Evolutionary conservation across 2,797 vertebrate genomes (phyloP).

Genomic region (Sphenopsis melanotis): DNA sequence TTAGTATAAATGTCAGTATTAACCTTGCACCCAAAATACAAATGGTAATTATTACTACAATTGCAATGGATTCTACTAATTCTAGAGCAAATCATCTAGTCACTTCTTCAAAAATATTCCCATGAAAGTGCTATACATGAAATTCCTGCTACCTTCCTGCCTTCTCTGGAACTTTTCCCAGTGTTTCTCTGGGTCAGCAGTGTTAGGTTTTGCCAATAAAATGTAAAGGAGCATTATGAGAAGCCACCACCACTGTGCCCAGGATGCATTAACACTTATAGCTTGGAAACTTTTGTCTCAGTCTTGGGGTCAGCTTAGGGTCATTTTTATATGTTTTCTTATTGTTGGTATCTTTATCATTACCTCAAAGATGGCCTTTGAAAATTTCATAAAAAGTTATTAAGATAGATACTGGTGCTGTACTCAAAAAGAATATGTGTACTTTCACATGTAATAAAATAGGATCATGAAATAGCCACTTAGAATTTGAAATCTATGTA

Average conservation of each 20-base stretch:
- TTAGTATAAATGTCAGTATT: not conserved
- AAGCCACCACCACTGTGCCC: not conserved
- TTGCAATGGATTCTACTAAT: not conserved
- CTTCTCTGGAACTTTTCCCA: not conserved
- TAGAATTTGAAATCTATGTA: not conserved
- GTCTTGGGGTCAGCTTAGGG: not conserved
- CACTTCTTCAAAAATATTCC: not conserved
- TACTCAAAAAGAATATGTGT: not conserved
- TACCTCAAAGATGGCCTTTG: not conserved
- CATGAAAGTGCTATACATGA: not conserved
- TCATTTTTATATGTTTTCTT: not conserved
- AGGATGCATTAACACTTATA: not conserved
- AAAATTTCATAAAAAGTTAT: not conserved
- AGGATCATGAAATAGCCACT: not conserved
- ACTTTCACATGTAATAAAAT: not conserved
- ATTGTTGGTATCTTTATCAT: not conserved
- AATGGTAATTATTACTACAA: not conserved
- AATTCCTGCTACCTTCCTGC: not conserved
- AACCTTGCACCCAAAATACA: not conserved
- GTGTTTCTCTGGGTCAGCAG: not conserved
- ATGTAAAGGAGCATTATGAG: not conserved
- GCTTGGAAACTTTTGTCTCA: not conserved
- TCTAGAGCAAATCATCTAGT: not conserved
- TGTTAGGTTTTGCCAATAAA: not conserved
- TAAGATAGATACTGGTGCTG: not conserved